phyloP scores from a whole-genome alignment of 1,140 invertebrate species.

The Aphidius ervi region DNA sequence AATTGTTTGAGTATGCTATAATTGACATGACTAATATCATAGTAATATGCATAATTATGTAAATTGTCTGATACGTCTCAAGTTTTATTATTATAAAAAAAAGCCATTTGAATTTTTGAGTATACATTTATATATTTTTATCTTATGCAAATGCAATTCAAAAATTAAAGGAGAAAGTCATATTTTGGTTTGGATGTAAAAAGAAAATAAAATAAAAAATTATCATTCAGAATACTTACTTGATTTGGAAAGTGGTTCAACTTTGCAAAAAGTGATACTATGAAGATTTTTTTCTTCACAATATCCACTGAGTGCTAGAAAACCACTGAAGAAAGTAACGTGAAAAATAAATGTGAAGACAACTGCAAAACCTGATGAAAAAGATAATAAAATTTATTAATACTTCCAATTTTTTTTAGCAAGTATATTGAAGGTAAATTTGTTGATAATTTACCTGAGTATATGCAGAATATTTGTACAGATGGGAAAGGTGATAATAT shows the following conservation, averaged over 20 bases:
- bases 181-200: too few species aligned
- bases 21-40: too few species aligned
- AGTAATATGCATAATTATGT: too few species aligned
- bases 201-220: too few species aligned
- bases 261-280: conserved; percentile 73
- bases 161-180: background rate
- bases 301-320: conserved; percentile 87
- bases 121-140: too few species aligned
- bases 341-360: conserved; percentile 93
- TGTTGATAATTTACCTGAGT: conserved; percentile 64
- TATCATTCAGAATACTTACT: conserved; percentile 44
- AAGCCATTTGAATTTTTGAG: too few species aligned
- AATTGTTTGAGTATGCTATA: too few species aligned
- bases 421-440: conserved; percentile 14
- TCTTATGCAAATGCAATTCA: too few species aligned
- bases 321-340: conserved; percentile 89
- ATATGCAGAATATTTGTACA: conserved; percentile 94
- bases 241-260: conserved; percentile 70
- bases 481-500: conserved; percentile 92
- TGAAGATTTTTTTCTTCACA: conserved; percentile 81
- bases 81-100: too few species aligned
- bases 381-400: conserved; percentile 4
- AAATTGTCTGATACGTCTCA: too few species aligned
- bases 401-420: background rate
- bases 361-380: conserved; percentile 74